Conservation (phyloP, 2,797 vertebrate genomes). For the Loriculus beryllinus region DNA sequence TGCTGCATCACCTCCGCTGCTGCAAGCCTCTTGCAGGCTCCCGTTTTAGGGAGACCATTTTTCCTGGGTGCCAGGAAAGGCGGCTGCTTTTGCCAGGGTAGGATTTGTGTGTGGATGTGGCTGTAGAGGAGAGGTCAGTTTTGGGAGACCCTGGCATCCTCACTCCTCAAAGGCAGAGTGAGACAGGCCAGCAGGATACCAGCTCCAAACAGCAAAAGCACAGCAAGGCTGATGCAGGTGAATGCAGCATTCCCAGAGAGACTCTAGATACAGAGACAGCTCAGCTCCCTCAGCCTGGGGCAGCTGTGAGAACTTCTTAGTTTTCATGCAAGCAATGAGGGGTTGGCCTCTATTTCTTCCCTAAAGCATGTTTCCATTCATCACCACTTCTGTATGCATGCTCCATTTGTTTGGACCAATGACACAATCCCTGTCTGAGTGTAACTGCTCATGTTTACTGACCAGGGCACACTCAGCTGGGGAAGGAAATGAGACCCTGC, state of each 20-base stretch:
- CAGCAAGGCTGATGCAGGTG: background rate
- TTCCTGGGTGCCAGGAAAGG: background rate
- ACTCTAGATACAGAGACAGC: rapidly evolving
- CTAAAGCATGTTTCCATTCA: background rate
- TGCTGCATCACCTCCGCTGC: slow-evolving; percentile 9
- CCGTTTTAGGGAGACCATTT: background rate
- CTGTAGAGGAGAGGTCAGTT: background rate
- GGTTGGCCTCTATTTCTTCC: background rate
- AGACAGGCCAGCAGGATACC: background rate
- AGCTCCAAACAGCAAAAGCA: background rate
- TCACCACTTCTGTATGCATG: background rate
- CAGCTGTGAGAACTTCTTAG: background rate
- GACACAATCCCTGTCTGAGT: background rate
- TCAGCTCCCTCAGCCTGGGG: background rate
- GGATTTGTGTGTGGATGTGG: background rate
- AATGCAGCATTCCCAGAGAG: background rate
- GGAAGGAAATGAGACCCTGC: background rate
- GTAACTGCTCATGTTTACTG: background rate
- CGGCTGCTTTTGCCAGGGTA: background rate
- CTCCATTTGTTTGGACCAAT: background rate
- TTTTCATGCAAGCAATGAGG: background rate
- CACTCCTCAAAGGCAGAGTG: background rate
- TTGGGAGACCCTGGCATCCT: background rate
- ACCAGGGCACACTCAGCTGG: background rate
- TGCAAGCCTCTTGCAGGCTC: background rate